phyloP scores from a whole-genome alignment of 2,888 invertebrate species.

The Drosophila prostipennis region DNA sequence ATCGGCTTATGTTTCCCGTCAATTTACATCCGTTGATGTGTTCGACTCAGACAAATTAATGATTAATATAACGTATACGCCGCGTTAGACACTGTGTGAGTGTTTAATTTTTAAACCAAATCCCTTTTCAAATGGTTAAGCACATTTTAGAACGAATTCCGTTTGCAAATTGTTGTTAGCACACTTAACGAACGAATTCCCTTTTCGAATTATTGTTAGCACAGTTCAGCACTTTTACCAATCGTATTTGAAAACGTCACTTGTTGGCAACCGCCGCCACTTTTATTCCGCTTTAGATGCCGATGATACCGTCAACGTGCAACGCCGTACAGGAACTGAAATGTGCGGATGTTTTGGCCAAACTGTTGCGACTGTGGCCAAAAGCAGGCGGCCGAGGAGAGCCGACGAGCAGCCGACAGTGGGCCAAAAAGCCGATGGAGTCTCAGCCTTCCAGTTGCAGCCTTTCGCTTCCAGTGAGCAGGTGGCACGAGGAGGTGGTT shows the following conservation, averaged over 20 bases:
- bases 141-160: background rate
- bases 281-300: slow-evolving; percentile 10
- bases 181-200: background rate
- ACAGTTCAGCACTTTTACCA: slow-evolving; percentile 7
- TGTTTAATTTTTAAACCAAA: background rate
- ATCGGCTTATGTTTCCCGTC: slow-evolving; percentile 4
- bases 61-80: slow-evolving; percentile 26
- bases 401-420: slow-evolving; percentile 24
- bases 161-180: background rate
- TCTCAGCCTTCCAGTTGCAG: slow-evolving; percentile 65
- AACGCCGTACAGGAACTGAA: slow-evolving; percentile 77
- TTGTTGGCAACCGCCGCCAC: slow-evolving; percentile 56
- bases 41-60: background rate
- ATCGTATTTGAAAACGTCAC: slow-evolving; percentile 47
- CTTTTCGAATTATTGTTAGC: background rate
- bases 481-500: slow-evolving; percentile 30
- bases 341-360: slow-evolving; percentile 51
- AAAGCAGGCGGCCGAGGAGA: slow-evolving; percentile 37
- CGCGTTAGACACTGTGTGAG: slow-evolving; percentile 5
- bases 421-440: slow-evolving; percentile 19
- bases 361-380: slow-evolving; percentile 64
- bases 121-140: no score
- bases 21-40: slow-evolving; percentile 1
- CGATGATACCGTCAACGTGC: slow-evolving; percentile 60
- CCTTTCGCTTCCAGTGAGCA: slow-evolving; percentile 49